phyloP scores from a whole-genome alignment of 2,113 vertebrate species.

The Naja naja region DNA sequence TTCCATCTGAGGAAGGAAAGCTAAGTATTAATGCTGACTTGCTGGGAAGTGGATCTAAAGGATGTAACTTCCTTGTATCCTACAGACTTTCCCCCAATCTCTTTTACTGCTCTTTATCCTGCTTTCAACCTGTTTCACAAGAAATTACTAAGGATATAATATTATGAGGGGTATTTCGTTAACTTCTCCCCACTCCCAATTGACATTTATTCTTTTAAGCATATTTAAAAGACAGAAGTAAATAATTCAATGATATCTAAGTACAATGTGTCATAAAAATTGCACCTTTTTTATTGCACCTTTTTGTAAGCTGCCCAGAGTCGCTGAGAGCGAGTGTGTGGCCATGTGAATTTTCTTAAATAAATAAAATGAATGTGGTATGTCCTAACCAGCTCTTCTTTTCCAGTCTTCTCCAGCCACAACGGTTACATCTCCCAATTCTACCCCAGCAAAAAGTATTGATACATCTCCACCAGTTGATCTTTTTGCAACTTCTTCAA shows the following conservation, averaged over 20 bases:
- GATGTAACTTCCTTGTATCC: neutral
- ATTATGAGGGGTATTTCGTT: neutral
- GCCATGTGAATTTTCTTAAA: neutral
- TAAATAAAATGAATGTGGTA: neutral
- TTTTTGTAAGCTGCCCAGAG: neutral
- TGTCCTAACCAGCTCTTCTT: conserved; percentile 45
- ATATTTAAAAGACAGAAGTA: neutral
- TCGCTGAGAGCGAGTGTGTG: neutral
- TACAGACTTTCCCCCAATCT: neutral
- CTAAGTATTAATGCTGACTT: neutral
- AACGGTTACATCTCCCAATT: conserved; percentile 85
- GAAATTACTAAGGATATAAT: neutral
- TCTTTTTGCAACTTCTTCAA: conserved; percentile 83
- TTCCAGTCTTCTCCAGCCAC: conserved; percentile 83
- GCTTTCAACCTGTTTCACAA: neutral
- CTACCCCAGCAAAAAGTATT: conserved; percentile 89
- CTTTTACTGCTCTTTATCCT: neutral
- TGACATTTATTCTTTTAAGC: neutral
- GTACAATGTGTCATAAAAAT: neutral
- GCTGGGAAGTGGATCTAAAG: neutral
- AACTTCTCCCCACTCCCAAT: neutral
- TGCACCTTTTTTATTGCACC: neutral
- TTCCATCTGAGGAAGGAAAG: neutral
- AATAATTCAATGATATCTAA: neutral
- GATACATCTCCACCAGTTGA: conserved; percentile 87